phyloP scores from a whole-genome alignment of 2,797 vertebrate genomes.

The Enteromius paludinosus region DNA sequence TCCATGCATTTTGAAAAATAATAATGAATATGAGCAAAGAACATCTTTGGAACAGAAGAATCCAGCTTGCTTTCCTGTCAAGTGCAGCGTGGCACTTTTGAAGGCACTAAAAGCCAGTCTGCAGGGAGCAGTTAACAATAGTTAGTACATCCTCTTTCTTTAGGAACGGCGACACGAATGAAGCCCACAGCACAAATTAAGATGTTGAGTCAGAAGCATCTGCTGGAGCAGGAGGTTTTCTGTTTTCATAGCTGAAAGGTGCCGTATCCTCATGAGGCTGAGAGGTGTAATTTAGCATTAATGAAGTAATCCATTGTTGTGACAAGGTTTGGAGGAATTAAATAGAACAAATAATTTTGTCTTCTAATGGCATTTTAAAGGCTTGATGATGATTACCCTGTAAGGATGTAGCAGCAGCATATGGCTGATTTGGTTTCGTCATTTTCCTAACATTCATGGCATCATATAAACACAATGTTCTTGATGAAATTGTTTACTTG shows the following conservation, averaged over 20 bases:
- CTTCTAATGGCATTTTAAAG: not conserved
- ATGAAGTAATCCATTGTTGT: conserved; percentile 31
- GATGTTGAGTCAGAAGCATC: conserved; percentile 18
- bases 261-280: conserved; percentile 33
- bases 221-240: conserved; percentile 21
- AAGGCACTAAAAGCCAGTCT: not conserved
- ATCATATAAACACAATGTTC: not conserved
- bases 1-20: not conserved
- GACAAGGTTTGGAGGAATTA: conserved; percentile 11
- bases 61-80: not conserved
- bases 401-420: conserved; percentile 6
- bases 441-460: not conserved
- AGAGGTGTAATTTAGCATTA: conserved; percentile 32
- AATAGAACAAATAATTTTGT: not conserved
- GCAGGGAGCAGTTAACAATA: conserved; percentile 13
- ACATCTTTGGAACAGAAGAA: not conserved
- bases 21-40: not conserved
- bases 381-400: not conserved
- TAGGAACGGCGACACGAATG: not conserved
- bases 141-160: conserved; percentile 19
- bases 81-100: not conserved
- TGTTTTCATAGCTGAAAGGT: conserved; percentile 20
- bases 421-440: not conserved
- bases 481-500: not conserved
- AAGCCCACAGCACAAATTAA: conserved; percentile 18